phyloP scores from a whole-genome alignment of 2,797 vertebrate genomes.

The Sebastes iracundus region DNA sequence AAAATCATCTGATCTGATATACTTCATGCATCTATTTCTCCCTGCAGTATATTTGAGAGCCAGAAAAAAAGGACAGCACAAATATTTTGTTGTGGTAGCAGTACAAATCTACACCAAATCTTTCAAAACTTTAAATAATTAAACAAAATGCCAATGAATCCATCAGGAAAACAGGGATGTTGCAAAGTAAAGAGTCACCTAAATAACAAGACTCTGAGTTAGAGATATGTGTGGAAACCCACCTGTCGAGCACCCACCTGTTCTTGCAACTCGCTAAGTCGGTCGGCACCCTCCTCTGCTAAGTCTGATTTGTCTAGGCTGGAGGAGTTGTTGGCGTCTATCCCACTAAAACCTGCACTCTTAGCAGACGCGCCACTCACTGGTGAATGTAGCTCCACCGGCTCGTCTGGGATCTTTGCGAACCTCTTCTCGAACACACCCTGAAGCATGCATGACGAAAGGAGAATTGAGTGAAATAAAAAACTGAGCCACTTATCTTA shows the following conservation, averaged over 20 bases:
- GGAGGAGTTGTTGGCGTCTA: constrained; percentile 81
- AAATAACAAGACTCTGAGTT: background rate
- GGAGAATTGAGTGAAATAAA: background rate
- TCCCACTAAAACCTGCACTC: constrained; percentile 84
- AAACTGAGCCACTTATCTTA: background rate
- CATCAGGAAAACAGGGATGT: background rate
- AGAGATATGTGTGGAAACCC: constrained; percentile 51
- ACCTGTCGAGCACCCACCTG: constrained; percentile 91
- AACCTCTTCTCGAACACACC: constrained; percentile 96
- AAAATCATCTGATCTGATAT: background rate
- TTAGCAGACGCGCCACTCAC: constrained; percentile 77
- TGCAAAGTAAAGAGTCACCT: background rate
- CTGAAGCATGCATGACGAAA: constrained; percentile 64
- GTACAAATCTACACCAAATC: background rate
- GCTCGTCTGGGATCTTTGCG: constrained; percentile 93
- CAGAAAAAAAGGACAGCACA: background rate
- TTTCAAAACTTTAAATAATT: background rate
- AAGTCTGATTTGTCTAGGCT: constrained; percentile 86
- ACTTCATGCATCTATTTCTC: background rate
- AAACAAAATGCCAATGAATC: background rate
- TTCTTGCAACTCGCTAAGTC: constrained; percentile 89
- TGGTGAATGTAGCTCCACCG: constrained; percentile 65
- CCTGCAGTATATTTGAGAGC: background rate
- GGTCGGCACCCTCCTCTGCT: constrained; percentile 86
- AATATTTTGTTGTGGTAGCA: background rate